Base-by-base conservation (phyloP, 1,140 invertebrate genomes). In the Linepithema humile region DNA sequence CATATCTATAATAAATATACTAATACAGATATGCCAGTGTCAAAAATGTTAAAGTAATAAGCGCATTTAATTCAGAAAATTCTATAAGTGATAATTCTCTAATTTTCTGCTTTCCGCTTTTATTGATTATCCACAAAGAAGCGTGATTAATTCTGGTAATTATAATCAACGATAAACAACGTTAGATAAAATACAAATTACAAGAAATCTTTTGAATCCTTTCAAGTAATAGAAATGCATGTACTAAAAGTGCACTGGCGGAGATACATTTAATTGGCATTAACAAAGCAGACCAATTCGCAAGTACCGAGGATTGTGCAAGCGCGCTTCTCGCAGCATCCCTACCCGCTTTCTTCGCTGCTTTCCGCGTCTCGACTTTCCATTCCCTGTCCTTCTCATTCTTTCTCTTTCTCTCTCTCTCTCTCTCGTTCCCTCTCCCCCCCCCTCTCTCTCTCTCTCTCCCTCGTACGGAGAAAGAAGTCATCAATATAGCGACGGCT, bases 401-500 rank as follows among this genome's bases (percentile, higher is more conserved):
- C n/a, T n/a, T n/a, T n/a, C n/a, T n/a, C n/a, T n/a, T n/a, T n/a
- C n/a, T n/a, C n/a, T n/a, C n/a, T n/a, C n/a, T 45, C 59, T 45
- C 10, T 15, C 12, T 3, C 15, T 45, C 15, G 10, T 45, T 45
- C 43, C 43, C 10, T 45, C 43, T 72, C 78, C 60, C 35, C 7
- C 40, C 32, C 50, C 17, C 26, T 65, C 43, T 73, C 38, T 53
- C 55, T 65, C n/a, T 57, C 38, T 29, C 12, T 62, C 62, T 50
- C 82, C 78, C 59, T 62, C 64, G n/a, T 45, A 74, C 78, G 75
- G 72, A 89, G 86, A 92, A 93, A 91, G 88, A 92, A 93, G 92
- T 93, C 92, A 92, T 92, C 92, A 91, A 94, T 94, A 93, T 93
- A 90, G 89, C 90, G 91, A 69, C 88, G 91, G 89, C 91, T 92